These are phyloP conservation scores for Trypoxylon attenuatum DNA, from an alignment of 2,888 invertebrate genomes.

Conservation along the genomic window DNA sequence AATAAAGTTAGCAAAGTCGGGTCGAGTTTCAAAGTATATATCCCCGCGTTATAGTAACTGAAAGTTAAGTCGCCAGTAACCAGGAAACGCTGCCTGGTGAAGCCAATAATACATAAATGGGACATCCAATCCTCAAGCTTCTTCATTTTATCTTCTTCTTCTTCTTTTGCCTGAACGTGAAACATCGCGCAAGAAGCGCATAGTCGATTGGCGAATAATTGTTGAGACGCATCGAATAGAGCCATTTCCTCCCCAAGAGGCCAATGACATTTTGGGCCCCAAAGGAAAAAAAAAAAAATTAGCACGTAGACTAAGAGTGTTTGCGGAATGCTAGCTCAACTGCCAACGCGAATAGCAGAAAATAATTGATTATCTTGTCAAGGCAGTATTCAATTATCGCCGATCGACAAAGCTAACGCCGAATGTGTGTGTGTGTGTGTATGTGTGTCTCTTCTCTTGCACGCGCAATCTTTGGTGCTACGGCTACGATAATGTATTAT, in stretches of 20 bases:
- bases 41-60: slow-evolving; percentile 2
- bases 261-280: slow-evolving; percentile 1
- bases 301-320: too few species aligned
- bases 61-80: background rate
- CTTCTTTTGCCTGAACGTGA: background rate
- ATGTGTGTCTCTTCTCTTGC: too few species aligned
- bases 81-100: background rate
- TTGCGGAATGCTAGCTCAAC: background rate
- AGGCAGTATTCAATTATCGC: slow-evolving; percentile 6
- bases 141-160: background rate
- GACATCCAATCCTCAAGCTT: background rate
- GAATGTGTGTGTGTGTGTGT: background rate
- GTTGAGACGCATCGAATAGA: background rate
- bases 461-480: slow-evolving; percentile 30
- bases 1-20: slow-evolving; percentile 5
- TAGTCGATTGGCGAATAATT: slow-evolving; percentile 14
- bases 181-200: background rate
- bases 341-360: background rate
- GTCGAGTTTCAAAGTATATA: slow-evolving; percentile 1
- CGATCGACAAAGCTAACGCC: background rate
- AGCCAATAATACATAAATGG: slow-evolving; percentile 1
- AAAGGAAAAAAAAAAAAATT: too few species aligned
- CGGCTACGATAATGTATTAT: slow-evolving; percentile 39
- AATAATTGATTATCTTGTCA: background rate
- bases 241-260: background rate